Conservation (phyloP, 2,888 invertebrate genomes). For the Germaria angustata region DNA sequence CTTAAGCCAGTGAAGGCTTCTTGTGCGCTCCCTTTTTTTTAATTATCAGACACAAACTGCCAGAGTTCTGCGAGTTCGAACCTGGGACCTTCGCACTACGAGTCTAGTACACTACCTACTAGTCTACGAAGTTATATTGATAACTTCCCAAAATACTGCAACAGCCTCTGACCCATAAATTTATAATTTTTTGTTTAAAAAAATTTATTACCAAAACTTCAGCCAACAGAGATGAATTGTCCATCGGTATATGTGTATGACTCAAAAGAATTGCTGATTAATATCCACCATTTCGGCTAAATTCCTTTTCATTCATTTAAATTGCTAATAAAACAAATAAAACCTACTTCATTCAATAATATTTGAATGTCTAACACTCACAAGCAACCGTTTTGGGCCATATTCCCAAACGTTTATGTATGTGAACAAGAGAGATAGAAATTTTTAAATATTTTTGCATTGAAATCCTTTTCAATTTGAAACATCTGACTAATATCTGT, state of each 20-base stretch:
- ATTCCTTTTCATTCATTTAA: slow-evolving; percentile 11
- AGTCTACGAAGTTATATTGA: too few species aligned
- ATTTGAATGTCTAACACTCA: slow-evolving; percentile 31
- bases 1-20: too few species aligned
- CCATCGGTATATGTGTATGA: background rate
- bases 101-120: too few species aligned
- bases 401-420: slow-evolving; percentile 35
- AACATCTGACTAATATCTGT: slow-evolving; percentile 54
- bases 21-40: too few species aligned
- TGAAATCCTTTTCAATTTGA: background rate
- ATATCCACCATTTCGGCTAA: slow-evolving; percentile 47
- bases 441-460: slow-evolving; percentile 12
- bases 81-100: too few species aligned
- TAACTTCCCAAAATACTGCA: background rate
- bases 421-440: slow-evolving; percentile 26
- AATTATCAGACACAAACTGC: too few species aligned
- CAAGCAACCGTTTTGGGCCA: slow-evolving; percentile 1
- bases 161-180: background rate
- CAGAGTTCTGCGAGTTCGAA: too few species aligned
- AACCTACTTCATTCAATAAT: slow-evolving; percentile 37
- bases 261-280: slow-evolving; percentile 45
- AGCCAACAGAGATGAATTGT: background rate
- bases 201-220: background rate
- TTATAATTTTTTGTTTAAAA: too few species aligned
- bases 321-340: slow-evolving; percentile 31